phyloP scores from a whole-genome alignment of 2,113 vertebrate species.

The Telmatochromis sp. region DNA sequence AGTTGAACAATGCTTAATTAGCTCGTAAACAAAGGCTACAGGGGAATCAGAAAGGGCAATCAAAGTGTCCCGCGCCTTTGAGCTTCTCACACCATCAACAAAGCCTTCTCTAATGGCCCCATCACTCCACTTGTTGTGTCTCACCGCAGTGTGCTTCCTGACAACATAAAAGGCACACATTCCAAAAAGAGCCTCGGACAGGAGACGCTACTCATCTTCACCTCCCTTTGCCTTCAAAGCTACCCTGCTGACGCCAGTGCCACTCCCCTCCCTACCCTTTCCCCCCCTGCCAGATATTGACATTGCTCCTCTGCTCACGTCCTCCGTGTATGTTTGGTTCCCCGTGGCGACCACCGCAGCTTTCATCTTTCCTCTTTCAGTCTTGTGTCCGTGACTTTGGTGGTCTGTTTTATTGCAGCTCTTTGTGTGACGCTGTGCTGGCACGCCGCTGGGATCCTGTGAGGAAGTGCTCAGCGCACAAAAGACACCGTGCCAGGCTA shows the following conservation, averaged over 20 bases:
- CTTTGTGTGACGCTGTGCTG: conserved; percentile 30
- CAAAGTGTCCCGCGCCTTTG: conserved; percentile 56
- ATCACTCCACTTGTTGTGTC: conserved; percentile 71
- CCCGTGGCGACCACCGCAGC: conserved; percentile 28
- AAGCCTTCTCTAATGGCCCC: conserved; percentile 60
- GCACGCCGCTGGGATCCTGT: conserved; percentile 35
- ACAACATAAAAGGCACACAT: conserved; percentile 68
- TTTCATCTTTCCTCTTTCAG: conserved; percentile 52
- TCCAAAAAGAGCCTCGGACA: conserved; percentile 51
- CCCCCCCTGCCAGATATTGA: conserved; percentile 37
- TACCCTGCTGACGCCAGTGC: neutral
- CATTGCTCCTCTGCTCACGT: conserved; percentile 39
- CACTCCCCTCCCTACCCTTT: neutral
- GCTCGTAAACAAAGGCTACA: conserved; percentile 72
- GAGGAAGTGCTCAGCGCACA: conserved; percentile 5
- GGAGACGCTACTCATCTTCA: conserved; percentile 49
- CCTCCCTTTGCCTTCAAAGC: conserved; percentile 60
- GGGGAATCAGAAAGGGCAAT: conserved; percentile 64
- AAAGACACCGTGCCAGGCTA: neutral
- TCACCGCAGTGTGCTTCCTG: conserved; percentile 70
- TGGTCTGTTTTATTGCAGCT: conserved; percentile 44
- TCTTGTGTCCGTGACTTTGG: conserved; percentile 55
- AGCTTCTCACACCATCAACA: conserved; percentile 51
- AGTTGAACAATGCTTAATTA: conserved; percentile 73
- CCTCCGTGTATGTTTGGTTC: conserved; percentile 33